Base-by-base conservation (phyloP, 1,140 invertebrate genomes). In the Drosophila albomicans region DNA sequence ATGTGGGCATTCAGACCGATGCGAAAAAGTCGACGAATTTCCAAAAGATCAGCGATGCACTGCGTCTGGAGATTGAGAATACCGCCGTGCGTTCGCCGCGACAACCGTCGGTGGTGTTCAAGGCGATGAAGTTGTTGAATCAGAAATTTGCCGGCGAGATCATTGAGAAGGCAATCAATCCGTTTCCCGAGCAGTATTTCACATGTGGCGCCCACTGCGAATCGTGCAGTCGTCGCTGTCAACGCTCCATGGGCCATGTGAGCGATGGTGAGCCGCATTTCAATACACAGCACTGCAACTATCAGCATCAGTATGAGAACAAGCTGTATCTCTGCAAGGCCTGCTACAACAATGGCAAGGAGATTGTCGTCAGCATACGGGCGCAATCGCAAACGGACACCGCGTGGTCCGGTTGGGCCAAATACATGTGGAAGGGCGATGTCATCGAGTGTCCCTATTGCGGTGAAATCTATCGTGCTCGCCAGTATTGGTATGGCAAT, bases 401-500 rank as follows among this genome's bases (percentile, higher is more conserved):
- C 71, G 94, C 95, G 13, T 96, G 95, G 95, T 94, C 96, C 38
- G 96, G 96, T 28, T 87, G 96, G 15, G 95, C 96, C 1, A 96
- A 95, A 82, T 97, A 96, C 91, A 95, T 96, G 1, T 97, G 96
- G 96, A 95, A 96, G 45, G 96, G 96, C 85, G 96, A 96, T 91
- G 95, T 96, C 1, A 95, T 98, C 38, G 96, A 97, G 79, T 98
- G 97, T 93, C 94, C 94, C 41, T 94, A 95, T 75, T 97, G 96
- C 93, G 97, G 97, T 1, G 95, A 97, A 76, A 97, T 97, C 69
- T 97, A 96, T 91, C 93, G 96, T 49, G 96, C 96, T 90, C 93
- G 96, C 7, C 95, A 97, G 82, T 96, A 96, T 90, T 98, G 97
- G 97, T 97, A 96, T 92, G 96, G 97, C 1, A 98, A 98, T 91